phyloP scores from a whole-genome alignment of 2,888 invertebrate genomes.

The Scelioninae gen. 1 region DNA sequence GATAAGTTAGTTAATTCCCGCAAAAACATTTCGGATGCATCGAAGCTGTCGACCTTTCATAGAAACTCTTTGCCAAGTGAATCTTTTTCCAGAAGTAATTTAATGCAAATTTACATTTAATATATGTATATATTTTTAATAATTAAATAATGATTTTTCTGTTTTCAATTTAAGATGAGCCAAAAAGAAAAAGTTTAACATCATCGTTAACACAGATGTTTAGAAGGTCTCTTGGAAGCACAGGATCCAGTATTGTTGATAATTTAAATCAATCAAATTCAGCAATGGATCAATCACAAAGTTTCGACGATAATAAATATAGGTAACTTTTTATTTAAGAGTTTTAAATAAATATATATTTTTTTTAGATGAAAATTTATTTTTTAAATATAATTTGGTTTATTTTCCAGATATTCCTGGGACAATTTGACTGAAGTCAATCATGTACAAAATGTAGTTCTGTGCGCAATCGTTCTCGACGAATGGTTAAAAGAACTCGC shows the following conservation, averaged over 20 bases:
- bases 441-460: conserved; percentile 87
- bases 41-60: conserved; percentile 78
- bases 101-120: background rate
- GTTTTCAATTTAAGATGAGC: conserved; percentile 85
- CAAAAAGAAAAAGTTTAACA: conserved; percentile 91
- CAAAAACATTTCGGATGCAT: conserved; percentile 86
- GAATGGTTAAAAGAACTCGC: conserved; percentile 98
- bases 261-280: conserved; percentile 48
- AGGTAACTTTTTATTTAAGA: conserved; percentile 30
- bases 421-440: conserved; percentile 79
- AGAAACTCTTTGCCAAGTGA: conserved; percentile 77
- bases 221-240: conserved; percentile 86
- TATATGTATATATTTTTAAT: too few relatives aligned
- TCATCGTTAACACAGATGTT: conserved; percentile 91
- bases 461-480: conserved; percentile 94
- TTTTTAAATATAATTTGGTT: conserved; percentile 7
- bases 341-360: too few relatives aligned
- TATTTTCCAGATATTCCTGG: conserved; percentile 78
- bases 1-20: conserved; percentile 90
- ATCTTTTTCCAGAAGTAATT: conserved; percentile 82
- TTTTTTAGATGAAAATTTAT: background rate
- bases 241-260: conserved; percentile 79
- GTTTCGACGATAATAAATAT: conserved; percentile 71
- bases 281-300: conserved; percentile 35
- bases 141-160: background rate